A percentile compares a stretch with the other conserved stretches of the same genome.
These are phyloP conservation scores for Harpagoxenus sublaevis DNA, from an alignment of 2,888 invertebrate species.

Conservation along the genomic window DNA sequence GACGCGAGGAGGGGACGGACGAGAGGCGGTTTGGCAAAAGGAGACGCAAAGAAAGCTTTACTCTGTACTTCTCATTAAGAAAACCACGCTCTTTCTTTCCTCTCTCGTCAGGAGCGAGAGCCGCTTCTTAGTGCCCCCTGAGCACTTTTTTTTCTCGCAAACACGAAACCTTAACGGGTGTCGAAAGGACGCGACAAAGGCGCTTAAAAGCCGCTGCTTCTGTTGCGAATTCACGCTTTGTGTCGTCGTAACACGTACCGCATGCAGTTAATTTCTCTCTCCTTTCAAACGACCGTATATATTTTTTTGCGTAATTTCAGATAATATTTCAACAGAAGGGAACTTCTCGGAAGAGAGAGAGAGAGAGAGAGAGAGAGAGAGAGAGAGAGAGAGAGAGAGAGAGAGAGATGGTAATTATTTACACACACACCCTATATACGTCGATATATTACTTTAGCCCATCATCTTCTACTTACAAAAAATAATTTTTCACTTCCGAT, in stretches of 20 bases:
- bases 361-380: background rate
- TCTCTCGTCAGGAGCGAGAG: conserved; percentile 43
- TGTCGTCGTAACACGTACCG: background rate
- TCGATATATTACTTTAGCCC: background rate
- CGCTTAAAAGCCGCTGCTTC: conserved; percentile 3
- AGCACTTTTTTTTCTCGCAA: conserved; percentile 11
- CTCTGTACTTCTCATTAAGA: conserved; percentile 86
- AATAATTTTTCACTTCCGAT: conserved; percentile 30
- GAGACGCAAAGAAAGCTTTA: conserved; percentile 85
- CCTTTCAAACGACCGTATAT: background rate
- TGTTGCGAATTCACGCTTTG: conserved; percentile 22
- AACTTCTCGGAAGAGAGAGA: background rate
- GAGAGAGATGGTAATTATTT: background rate
- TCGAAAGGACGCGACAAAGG: conserved; percentile 40
- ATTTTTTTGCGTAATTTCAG: background rate
- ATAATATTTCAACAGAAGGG: background rate
- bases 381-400: background rate
- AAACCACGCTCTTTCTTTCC: conserved; percentile 80
- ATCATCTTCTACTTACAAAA: background rate
- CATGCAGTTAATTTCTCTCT: background rate
- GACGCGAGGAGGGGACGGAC: conserved; percentile 16
- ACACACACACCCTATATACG: background rate
- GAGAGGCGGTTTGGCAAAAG: conserved; percentile 62
- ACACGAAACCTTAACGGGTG: conserved; percentile 65
- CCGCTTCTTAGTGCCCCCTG: conserved; percentile 5